Evolutionary conservation across 1,140 invertebrate genomes (phyloP).

Genomic region (Orchestia grillus): DNA sequence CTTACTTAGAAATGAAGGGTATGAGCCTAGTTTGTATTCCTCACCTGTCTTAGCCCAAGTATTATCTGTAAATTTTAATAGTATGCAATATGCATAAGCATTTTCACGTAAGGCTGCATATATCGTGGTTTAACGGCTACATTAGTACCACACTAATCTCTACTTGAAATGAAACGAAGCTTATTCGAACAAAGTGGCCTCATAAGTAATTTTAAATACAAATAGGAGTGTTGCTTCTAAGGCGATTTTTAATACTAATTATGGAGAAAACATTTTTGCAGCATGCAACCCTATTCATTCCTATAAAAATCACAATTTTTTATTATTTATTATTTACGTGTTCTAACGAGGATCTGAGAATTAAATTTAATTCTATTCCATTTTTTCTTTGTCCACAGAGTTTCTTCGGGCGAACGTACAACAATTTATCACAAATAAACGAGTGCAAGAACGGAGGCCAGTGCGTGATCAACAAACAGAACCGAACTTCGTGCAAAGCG

Average conservation of each 20-base stretch:
- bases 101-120: neutral
- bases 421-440: constrained; percentile 89
- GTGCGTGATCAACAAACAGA: constrained; percentile 96
- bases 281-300: neutral
- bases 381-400: constrained; percentile 49
- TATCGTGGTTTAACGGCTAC: neutral
- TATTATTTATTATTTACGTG: neutral
- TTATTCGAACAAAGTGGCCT: neutral
- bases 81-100: neutral
- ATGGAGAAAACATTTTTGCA: neutral
- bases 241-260: neutral
- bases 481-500: constrained; percentile 94
- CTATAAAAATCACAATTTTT: neutral
- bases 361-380: neutral
- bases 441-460: constrained; percentile 94
- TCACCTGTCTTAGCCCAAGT: neutral
- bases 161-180: neutral
- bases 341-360: neutral
- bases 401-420: constrained; percentile 95
- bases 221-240: neutral
- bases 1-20: constrained; percentile 48
- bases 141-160: neutral
- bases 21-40: constrained; percentile 18
- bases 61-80: constrained; percentile 43
- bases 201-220: neutral